Conservation (phyloP, 2,888 invertebrate genomes). For the Melanostoma mellinum region DNA sequence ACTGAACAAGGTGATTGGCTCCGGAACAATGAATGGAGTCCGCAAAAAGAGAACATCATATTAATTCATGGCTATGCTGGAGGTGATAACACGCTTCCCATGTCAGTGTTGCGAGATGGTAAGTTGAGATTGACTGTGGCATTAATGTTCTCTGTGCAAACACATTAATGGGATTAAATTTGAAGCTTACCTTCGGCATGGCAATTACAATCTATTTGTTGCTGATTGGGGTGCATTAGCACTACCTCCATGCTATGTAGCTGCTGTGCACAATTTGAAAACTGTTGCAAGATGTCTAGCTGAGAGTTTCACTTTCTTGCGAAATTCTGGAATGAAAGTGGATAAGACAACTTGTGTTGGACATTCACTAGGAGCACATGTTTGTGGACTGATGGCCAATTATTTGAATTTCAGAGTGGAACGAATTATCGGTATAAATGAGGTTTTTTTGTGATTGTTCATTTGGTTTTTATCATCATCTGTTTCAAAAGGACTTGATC, state of each 20-base stretch:
- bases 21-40: constrained; percentile 87
- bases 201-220: constrained; percentile 89
- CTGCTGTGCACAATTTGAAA: constrained; percentile 89
- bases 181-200: constrained; percentile 87
- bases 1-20: constrained; percentile 87
- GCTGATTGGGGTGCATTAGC: constrained; percentile 90
- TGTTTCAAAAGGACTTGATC: constrained; percentile 85
- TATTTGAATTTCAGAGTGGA: constrained; percentile 88
- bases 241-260: constrained; percentile 88
- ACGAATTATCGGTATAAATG: constrained; percentile 86
- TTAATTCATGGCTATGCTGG: constrained; percentile 91
- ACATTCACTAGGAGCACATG: constrained; percentile 89
- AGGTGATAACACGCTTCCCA: constrained; percentile 88
- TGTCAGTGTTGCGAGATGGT: constrained; percentile 89
- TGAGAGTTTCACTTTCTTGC: constrained; percentile 85
- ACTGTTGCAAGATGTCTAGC: constrained; percentile 88
- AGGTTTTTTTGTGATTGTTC: background rate
- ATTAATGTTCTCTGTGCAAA: background rate
- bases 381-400: constrained; percentile 89
- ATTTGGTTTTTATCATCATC: background rate
- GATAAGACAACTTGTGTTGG: constrained; percentile 89
- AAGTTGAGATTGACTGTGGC: constrained; percentile 71
- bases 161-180: background rate
- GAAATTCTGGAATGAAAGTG: constrained; percentile 86
- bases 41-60: constrained; percentile 87